phyloP scores from a whole-genome alignment of 2,113 vertebrate species.

The Zosterops japonicus region DNA sequence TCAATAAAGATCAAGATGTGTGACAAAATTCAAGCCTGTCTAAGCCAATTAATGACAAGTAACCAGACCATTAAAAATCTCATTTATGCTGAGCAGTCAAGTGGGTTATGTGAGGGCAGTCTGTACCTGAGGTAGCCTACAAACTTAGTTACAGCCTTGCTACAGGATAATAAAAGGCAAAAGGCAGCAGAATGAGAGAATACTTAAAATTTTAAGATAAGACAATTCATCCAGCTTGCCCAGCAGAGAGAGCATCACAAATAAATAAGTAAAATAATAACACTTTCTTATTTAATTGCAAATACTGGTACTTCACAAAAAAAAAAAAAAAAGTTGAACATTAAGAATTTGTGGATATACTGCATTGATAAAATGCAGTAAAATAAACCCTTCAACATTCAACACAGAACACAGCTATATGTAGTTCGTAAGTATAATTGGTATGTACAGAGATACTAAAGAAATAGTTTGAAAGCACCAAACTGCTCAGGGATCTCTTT shows the following conservation, averaged over 20 bases:
- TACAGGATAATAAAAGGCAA: not conserved
- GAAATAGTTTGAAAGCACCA: not conserved
- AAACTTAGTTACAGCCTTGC: not conserved
- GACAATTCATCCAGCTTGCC: not conserved
- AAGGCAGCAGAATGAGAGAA: not conserved
- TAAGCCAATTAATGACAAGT: constrained; percentile 64
- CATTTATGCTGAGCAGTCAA: constrained; percentile 56
- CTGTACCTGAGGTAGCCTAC: not conserved
- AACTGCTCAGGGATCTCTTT: not conserved
- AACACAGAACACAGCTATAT: not conserved
- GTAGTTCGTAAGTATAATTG: not conserved
- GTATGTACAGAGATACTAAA: not conserved
- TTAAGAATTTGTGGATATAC: not conserved
- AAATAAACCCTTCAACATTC: not conserved
- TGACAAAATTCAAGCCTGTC: constrained; percentile 59
- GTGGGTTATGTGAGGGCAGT: constrained; percentile 21
- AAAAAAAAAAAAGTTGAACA: not conserved
- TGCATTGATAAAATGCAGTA: not conserved
- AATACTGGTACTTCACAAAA: not conserved
- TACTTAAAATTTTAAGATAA: not conserved
- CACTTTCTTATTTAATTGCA: not conserved
- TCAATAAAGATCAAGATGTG: constrained; percentile 56
- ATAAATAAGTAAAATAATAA: not conserved
- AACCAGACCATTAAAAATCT: constrained; percentile 53
- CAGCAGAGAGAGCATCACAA: not conserved